A percentile compares a stretch with the other conserved stretches of the same genome.
Evolutionary conservation across 1,140 invertebrate species (phyloP).

Genomic region (Drosophila ercepeae): DNA sequence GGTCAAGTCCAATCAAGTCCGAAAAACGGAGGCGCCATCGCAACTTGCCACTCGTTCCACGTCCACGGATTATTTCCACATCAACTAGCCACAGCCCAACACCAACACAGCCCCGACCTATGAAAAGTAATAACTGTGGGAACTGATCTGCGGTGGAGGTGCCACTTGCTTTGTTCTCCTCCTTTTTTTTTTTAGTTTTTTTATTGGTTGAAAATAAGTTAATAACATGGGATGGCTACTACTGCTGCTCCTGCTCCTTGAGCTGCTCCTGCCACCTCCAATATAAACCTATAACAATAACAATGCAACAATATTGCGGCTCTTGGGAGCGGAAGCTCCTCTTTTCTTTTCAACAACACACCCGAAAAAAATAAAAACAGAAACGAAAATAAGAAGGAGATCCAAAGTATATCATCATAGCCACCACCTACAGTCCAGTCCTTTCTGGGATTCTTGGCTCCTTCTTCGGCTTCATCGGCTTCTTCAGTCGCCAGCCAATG

Average conservation of each 20-base stretch:
- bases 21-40: conserved; percentile 66
- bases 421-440: conserved; percentile 69
- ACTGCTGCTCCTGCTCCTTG: conserved; percentile 3
- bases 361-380: conserved; percentile 28
- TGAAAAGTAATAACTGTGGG: conserved; percentile 83
- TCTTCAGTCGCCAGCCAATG: neutral
- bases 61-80: conserved; percentile 70
- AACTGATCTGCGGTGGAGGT: conserved; percentile 58
- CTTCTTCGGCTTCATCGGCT: neutral
- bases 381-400: neutral
- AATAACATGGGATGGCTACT: conserved; percentile 72
- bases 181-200: conserved; percentile 9
- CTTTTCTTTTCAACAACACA: conserved; percentile 57
- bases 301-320: conserved; percentile 76
- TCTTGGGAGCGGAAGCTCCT: conserved; percentile 2
- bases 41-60: conserved; percentile 14
- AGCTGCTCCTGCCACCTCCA: neutral
- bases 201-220: conserved; percentile 83
- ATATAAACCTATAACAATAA: conserved; percentile 54
- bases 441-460: neutral
- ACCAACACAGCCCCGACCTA: conserved; percentile 53
- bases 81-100: no score
- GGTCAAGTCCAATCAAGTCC: conserved; percentile 63
- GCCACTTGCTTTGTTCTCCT: conserved; percentile 5
- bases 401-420: conserved; percentile 79